These are phyloP conservation scores for Empidonax alnorum DNA, from an alignment of 2,113 vertebrate species.

Conservation along the genomic window DNA sequence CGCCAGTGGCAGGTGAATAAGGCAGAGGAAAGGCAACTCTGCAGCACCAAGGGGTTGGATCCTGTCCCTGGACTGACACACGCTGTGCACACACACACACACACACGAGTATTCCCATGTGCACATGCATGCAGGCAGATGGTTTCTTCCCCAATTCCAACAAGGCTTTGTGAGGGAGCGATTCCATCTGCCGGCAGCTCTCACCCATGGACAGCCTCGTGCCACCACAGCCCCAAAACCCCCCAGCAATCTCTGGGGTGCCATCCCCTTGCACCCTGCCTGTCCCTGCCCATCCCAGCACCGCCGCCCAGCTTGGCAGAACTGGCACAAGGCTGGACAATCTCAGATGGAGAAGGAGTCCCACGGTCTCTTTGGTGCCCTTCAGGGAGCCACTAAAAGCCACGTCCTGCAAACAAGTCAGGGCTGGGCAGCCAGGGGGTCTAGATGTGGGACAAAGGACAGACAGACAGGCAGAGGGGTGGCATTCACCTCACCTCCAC, in stretches of 20 bases:
- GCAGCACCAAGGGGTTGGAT: background rate
- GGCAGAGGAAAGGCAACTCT: background rate
- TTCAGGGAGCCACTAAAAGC: background rate
- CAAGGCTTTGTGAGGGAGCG: fast-evolving
- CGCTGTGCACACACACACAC: fast-evolving
- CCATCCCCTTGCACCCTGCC: background rate
- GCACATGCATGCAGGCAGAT: background rate
- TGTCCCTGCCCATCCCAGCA: background rate
- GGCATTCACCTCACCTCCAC: background rate
- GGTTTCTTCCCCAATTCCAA: background rate
- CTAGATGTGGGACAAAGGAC: background rate
- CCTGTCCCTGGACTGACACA: fast-evolving
- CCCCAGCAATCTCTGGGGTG: background rate
- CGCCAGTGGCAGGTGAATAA: fast-evolving
- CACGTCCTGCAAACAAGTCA: background rate
- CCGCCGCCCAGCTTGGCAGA: background rate
- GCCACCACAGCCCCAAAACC: background rate
- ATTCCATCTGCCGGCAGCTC: background rate
- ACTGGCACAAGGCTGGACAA: background rate
- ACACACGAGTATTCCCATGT: fast-evolving
- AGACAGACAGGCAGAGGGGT: background rate
- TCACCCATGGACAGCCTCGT: fast-evolving
- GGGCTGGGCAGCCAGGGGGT: background rate
- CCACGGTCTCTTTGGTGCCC: fast-evolving
- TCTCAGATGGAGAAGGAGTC: background rate